Evolutionary conservation across 1,140 invertebrate genomes (phyloP), one percentile per base, ranked within the genome.

Genomic region (Lucilia sericata): DNA sequence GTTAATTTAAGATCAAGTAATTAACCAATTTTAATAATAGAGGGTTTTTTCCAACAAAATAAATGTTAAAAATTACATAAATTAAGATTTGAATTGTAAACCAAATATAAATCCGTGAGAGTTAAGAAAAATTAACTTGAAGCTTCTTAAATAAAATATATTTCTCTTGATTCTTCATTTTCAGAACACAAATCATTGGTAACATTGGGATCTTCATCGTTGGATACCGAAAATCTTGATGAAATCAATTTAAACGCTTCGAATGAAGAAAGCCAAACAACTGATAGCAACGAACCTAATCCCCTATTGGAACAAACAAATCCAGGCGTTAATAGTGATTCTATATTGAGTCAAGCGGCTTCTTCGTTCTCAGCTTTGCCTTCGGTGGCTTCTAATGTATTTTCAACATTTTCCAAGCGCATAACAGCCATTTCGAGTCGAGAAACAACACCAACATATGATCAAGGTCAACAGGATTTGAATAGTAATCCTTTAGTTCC

Each of bases 351-450:
- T 85, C 88, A 93, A 65, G 93, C 93, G 1, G 91, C 93, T 0
- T 93, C 93, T 86, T 93, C 93, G 70, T 93, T 94, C 83, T 93
- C 93, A 0, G 93, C 93, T 30, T 76, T 94, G 55, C 93, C 93
- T 4, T 91, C 93, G 84, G 92, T 93, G 8, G 93, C 93, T 0
- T 93, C 92, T 47, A 93, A 92, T 34, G 93, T 94, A 0, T 93
- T 93, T 82, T 93, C 92, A 5, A 93, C 93, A 5, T 94, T 94
- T 85, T 93, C 93, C 0, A 93, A 91, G 83, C 92, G 93, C 21
- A 88, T 91, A 81, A 86, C 83, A 19, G 84, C 80, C 13, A 89
- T 89, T 85, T 85, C 88, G 2, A 85, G 85, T 84, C 83, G 85
- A 4, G 86, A 86, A 80, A 78, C 75, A 2, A 86, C 85, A 36